A percentile compares a stretch with the other conserved stretches of the same genome.
Conservation (phyloP, 2,113 vertebrate genomes). For the Sciurus niger region DNA sequence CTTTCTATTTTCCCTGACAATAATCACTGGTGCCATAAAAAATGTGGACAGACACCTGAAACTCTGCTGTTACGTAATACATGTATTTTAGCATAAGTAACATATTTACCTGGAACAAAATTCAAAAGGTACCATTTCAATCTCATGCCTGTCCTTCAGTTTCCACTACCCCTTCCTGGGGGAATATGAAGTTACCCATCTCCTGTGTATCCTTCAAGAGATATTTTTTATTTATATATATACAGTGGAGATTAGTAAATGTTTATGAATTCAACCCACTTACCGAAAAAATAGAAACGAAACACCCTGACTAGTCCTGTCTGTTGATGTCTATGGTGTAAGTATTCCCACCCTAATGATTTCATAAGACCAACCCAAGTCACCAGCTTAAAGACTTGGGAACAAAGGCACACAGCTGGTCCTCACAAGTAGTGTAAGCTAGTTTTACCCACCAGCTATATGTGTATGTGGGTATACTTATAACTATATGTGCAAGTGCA, state of each 20-base stretch:
- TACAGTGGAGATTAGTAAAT: not conserved
- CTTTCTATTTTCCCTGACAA: not conserved
- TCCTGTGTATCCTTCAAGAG: not conserved
- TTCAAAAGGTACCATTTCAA: not conserved
- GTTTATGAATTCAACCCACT: slow-evolving; percentile 20
- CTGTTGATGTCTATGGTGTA: not conserved
- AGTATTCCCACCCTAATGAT: not conserved
- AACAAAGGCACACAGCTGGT: not conserved
- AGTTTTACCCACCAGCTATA: not conserved
- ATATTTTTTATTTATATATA: slow-evolving; percentile 1
- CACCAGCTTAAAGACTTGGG: not conserved
- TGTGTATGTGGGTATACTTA: not conserved
- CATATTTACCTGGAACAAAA: slow-evolving; percentile 23
- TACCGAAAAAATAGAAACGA: not conserved
- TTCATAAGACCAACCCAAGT: not conserved
- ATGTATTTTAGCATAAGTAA: slow-evolving; percentile 39
- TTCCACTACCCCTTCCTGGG: not conserved
- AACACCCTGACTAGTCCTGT: not conserved
- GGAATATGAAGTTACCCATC: not conserved
- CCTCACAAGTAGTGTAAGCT: not conserved
- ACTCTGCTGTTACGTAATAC: not conserved
- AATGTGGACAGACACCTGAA: not conserved
- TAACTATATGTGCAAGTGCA: not conserved
- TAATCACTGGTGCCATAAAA: not conserved
- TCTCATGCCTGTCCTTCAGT: not conserved